Base-by-base conservation (phyloP, 2,797 vertebrate genomes). In the Cyprinella venusta region DNA sequence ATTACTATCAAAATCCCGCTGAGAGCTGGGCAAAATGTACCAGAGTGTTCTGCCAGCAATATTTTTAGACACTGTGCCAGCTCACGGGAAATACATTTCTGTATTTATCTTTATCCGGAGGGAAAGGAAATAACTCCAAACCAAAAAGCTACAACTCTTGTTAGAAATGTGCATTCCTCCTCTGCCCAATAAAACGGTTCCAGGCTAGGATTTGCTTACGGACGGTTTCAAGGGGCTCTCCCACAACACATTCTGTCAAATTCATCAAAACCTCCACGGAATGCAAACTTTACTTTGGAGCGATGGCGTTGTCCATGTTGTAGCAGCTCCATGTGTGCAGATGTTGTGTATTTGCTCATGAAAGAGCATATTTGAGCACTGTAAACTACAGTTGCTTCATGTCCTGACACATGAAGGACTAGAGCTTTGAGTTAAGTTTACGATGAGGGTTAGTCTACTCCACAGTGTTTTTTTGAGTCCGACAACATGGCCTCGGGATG, bases 251-350 rank as follows among this genome's bases (percentile, higher is more conserved):
- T 86, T 79, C 84, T 79, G 76, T 83, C 85, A 85, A 74, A 88
- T 88, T 79, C 84, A 83, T 54, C 81, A 80, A 89, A 84, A 76
- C 77, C 70, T 86, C 89, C 82, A 80, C 90, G 90, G 93, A 95
- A 94, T 94, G 94, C 90, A 89, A 94, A 92, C 94, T 94, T 94
- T 94, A 92, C 89, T 93, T 94, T 95, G 93, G 94, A 94, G 85
- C 88, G 65, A 76, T 83, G 64, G 71, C 85, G 76, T 15, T 72
- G 82, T 85, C 78, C 24, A 19, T 85, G 85, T 86, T 86, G 84
- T 79, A 81, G 81, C 84, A n/a, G 42, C 63, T 84, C 79, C 50
- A 40, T 82, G 82, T 68, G 81, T 81, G 69, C 79, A 92, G 91
- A 91, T 91, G 92, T 92, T 76, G 76, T 82, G 85, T 90, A 87